Percentiles rank a stretch among this genome's conserved stretches.
These are phyloP conservation scores for Echiichthys vipera DNA, from an alignment of 2,797 vertebrate species.

Conservation along the genomic window DNA sequence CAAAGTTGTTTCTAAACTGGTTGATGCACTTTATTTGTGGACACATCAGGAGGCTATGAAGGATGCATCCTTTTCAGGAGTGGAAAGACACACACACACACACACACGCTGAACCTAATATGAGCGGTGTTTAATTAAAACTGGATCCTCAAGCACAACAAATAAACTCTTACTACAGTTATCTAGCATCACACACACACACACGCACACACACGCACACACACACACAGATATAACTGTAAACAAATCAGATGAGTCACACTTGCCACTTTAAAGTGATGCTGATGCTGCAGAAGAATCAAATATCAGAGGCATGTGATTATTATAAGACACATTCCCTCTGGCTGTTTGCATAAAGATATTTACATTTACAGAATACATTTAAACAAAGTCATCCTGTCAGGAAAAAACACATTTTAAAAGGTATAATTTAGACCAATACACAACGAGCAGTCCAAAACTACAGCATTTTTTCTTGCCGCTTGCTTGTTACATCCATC, in stretches of 20 bases:
- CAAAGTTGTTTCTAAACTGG: slow-evolving; percentile 6
- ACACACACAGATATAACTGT: too few species aligned
- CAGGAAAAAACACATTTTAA: not conserved
- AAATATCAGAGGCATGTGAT: not conserved
- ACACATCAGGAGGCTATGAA: slow-evolving; percentile 4
- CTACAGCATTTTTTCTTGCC: too few species aligned
- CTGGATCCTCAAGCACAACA: slow-evolving; percentile 25
- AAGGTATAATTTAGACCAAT: not conserved
- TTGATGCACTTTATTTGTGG: slow-evolving; percentile 19
- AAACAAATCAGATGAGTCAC: not conserved
- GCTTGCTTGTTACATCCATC: too few species aligned
- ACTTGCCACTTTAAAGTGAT: not conserved
- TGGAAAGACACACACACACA: slow-evolving; percentile 38
- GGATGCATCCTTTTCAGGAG: slow-evolving; percentile 57
- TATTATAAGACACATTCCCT: not conserved
- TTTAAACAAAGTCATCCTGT: not conserved
- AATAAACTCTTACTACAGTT: slow-evolving; percentile 14
- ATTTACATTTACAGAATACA: not conserved
- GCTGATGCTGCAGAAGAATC: not conserved
- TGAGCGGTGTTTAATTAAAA: slow-evolving; percentile 29
- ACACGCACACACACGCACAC: too few species aligned
- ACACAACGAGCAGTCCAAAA: too few species aligned
- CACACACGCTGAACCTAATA: not conserved
- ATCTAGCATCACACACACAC: slow-evolving; percentile 4
- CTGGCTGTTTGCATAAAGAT: not conserved